Conservation (phyloP, 1,140 invertebrate species). For the Telenomus remus region DNA sequence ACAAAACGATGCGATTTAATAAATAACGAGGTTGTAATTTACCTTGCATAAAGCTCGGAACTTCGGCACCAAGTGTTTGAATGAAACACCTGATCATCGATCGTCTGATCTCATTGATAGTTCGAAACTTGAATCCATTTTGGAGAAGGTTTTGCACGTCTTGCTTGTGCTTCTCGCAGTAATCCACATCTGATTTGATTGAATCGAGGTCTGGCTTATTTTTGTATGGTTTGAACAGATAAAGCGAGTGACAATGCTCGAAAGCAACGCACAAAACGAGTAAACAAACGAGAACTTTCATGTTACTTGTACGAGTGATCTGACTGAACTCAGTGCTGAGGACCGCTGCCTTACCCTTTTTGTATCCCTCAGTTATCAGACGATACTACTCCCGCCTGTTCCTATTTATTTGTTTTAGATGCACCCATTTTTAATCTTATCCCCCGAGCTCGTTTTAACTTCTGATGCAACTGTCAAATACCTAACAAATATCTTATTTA, state of each 20-base stretch:
- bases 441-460: too few relatives aligned
- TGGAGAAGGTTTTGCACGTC: conserved; percentile 27
- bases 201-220: conserved; percentile 6
- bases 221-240: conserved; percentile 10
- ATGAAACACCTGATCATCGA: conserved; percentile 35
- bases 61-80: conserved; percentile 16
- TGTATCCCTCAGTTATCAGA: conserved; percentile 8
- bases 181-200: conserved; percentile 10
- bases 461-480: too few relatives aligned
- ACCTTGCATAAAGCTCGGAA: conserved; percentile 5
- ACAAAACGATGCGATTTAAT: neutral
- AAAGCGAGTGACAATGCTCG: conserved; percentile 21
- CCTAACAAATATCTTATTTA: too few relatives aligned
- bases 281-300: conserved; percentile 26
- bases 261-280: conserved; percentile 33
- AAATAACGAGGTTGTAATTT: conserved; percentile 9
- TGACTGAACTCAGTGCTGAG: conserved; percentile 11
- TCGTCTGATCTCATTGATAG: conserved; percentile 9
- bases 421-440: neutral
- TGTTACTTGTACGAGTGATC: conserved; percentile 13
- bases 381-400: too few relatives aligned
- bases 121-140: conserved; percentile 26
- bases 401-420: neutral
- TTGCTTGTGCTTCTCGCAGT: conserved; percentile 34
- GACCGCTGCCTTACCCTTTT: conserved; percentile 12